Evolutionary conservation across 2,113 vertebrate genomes (phyloP), one percentile per base, ranked within the genome.

Genomic region (Quiscalus mexicanus): DNA sequence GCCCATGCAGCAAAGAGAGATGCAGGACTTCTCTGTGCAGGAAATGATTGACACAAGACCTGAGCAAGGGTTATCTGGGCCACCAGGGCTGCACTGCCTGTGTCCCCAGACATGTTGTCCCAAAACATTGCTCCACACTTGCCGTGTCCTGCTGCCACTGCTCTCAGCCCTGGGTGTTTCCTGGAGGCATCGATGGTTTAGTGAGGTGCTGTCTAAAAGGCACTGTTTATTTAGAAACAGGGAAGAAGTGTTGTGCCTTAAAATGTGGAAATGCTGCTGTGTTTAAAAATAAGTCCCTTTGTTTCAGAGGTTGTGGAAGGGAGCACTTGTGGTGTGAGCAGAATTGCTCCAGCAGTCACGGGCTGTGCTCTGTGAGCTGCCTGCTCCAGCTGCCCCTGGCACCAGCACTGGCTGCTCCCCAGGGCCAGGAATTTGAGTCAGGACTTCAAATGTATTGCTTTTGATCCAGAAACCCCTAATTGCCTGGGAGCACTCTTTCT

Each of bases 171-270:
- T 11, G 18, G 3, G 17, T 60, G 33, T 42, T 76, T 8, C 5
- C 2, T 28, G 58, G 42, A 50, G 47, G 63, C 58, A 37, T 39
- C 0, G 0, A 0, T 3, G 9, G 37, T 45, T 69, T 45, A 22
- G 45, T 33, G 30, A 86, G 39, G 15, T 35, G 47, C 62, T 76
- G 27, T 59, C 73, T 80, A 3, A 60, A 52, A 68, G 30, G 20
- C 7, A 17, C 23, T n/a, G 12, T 19, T 39, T 56, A 3, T 44
- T 37, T 52, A 58, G 84, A 69, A 69, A 74, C 22, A 42, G 42
- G n/a, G 50, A 49, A 45, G 49, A 69, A 81, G 41, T 16, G 24
- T 67, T 78, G 4, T 75, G 44, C 50, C 56, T 63, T 56, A 67
- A 78, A 82, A 71, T 55, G 45, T 12, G 78, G 60, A 65, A 63